Evolutionary conservation across 2,797 vertebrate genomes (phyloP).

Genomic region (Pangasius krempfi): DNA sequence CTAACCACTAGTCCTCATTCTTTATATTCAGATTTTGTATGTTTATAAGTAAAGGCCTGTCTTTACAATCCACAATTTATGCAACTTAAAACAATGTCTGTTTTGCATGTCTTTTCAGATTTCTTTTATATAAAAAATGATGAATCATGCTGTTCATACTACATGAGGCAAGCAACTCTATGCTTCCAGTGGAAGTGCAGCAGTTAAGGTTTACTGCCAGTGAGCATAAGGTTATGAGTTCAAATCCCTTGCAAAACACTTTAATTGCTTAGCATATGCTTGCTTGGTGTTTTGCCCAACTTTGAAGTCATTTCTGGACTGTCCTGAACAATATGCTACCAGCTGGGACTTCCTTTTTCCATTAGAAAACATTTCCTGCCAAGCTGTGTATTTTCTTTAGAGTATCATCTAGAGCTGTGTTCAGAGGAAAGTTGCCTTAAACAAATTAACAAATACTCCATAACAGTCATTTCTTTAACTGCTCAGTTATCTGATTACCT

Average conservation of each 20-base stretch:
- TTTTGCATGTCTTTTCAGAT: conserved; percentile 1
- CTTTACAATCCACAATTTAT: background rate
- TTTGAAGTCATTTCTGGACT: background rate
- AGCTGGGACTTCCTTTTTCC: conserved; percentile 20
- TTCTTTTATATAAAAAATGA: background rate
- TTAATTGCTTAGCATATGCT: background rate
- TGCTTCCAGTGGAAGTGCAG: background rate
- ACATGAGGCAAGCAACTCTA: background rate
- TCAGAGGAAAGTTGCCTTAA: background rate
- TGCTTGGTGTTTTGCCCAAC: background rate
- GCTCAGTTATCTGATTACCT: background rate
- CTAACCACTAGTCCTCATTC: too few species aligned
- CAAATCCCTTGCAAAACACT: background rate
- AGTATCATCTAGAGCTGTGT: conserved; percentile 3
- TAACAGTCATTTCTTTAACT: background rate
- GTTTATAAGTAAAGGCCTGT: background rate
- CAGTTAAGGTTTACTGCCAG: too few species aligned
- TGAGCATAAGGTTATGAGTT: background rate
- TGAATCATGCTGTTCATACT: background rate
- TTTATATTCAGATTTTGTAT: background rate
- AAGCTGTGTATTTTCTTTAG: conserved; percentile 14
- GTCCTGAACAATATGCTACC: conserved; percentile 5
- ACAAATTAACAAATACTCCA: background rate
- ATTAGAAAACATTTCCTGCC: conserved; percentile 36
- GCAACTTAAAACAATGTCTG: background rate